These are phyloP conservation scores for Drosophila picticornis DNA, from an alignment of 2,888 invertebrate species.

Conservation along the genomic window DNA sequence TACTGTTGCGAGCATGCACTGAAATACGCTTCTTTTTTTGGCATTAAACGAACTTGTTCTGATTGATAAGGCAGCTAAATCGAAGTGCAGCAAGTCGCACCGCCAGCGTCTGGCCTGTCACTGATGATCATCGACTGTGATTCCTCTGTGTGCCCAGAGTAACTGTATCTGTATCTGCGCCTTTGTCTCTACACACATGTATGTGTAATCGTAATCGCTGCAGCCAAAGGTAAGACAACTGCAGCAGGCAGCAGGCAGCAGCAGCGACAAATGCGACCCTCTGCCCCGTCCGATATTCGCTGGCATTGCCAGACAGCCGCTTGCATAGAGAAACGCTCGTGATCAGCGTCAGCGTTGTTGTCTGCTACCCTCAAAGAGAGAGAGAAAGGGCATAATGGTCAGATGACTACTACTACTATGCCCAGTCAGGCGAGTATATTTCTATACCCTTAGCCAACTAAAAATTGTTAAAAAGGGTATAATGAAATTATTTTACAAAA, in stretches of 20 bases:
- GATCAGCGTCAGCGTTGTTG: constrained; percentile 54
- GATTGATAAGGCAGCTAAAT: constrained; percentile 74
- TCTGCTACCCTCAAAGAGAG: constrained; percentile 26
- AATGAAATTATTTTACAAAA: neutral
- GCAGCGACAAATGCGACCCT: constrained; percentile 25
- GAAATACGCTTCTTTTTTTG: constrained; percentile 68
- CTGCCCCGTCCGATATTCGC: constrained; percentile 28
- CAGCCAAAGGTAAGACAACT: constrained; percentile 67
- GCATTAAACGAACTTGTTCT: constrained; percentile 67
- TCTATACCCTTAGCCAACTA: neutral
- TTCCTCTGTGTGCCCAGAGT: constrained; percentile 23
- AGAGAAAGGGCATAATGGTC: constrained; percentile 15
- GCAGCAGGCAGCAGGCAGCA: constrained; percentile 27
- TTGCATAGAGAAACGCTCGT: constrained; percentile 68
- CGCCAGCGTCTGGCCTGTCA: constrained; percentile 53
- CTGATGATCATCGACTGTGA: constrained; percentile 37
- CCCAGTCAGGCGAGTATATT: neutral
- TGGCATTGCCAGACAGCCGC: constrained; percentile 55
- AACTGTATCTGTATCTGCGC: constrained; percentile 28
- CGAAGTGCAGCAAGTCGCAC: constrained; percentile 67
- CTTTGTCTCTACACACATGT: constrained; percentile 20
- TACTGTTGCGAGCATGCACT: constrained; percentile 72
- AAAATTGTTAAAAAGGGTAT: neutral
- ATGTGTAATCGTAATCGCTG: constrained; percentile 52
- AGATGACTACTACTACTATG: neutral